Percentiles rank a stretch among this genome's conserved stretches.
phyloP scores from a whole-genome alignment of 23 tunicate genomes.

The Ciona savignyi region DNA sequence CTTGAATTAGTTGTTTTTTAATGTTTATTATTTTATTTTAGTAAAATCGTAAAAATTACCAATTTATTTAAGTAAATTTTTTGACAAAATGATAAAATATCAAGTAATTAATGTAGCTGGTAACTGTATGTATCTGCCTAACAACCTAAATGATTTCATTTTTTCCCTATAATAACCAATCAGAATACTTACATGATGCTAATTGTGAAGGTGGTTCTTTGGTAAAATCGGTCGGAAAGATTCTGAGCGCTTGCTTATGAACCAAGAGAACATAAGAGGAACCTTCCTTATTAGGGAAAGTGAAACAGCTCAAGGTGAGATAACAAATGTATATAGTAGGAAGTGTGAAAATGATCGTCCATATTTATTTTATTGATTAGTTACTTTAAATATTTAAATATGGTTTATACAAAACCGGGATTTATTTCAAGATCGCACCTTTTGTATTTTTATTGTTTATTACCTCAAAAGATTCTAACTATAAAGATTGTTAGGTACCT shows the following conservation, averaged over 20 bases:
- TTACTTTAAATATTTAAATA: no score
- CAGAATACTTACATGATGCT: no score
- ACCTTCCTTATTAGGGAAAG: conserved; percentile 82
- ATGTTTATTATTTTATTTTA: background rate
- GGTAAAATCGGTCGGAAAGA: conserved; percentile 57
- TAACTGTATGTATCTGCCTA: background rate
- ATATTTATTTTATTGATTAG: background rate
- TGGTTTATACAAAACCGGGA: no score
- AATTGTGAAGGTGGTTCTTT: conserved; percentile 48
- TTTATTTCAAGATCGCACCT: no score
- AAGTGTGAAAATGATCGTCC: no score
- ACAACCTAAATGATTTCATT: background rate
- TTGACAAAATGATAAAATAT: no score
- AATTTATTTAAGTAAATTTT: background rate
- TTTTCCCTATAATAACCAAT: background rate
- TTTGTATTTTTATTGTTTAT: no score
- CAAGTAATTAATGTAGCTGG: no score
- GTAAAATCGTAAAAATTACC: background rate
- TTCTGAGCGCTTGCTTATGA: conserved; percentile 40
- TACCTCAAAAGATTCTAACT: background rate
- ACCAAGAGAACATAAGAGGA: conserved; percentile 22
- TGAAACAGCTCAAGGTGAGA: conserved; percentile 58
- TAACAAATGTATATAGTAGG: no score
- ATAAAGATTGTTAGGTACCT: conserved; percentile 44
- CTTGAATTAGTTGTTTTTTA: background rate